Percentiles rank a stretch among this genome's conserved stretches.
Conservation (phyloP, 2,797 vertebrate genomes). For the Phalloptychus januarius region DNA sequence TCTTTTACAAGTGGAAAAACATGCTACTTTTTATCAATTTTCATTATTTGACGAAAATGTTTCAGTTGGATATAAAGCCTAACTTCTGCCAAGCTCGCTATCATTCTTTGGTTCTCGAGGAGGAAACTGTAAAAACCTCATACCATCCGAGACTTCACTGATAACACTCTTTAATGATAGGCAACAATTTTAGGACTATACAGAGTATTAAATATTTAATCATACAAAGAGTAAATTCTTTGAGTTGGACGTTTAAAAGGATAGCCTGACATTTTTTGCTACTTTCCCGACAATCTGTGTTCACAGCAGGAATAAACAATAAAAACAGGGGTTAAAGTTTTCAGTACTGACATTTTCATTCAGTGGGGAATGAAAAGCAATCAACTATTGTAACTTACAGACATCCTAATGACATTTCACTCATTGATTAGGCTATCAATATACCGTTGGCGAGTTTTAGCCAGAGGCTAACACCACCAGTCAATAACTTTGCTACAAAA, state of each 20-base stretch:
- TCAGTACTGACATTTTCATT: not conserved
- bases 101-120: too few relatives aligned
- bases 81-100: not conserved
- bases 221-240: not conserved
- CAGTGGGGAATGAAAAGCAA: not conserved
- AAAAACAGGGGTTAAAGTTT: not conserved
- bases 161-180: not conserved
- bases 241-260: not conserved
- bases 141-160: not conserved
- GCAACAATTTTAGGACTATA: not conserved
- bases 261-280: not conserved
- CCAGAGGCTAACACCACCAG: constrained; percentile 36
- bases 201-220: not conserved
- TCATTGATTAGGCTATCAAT: not conserved
- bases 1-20: not conserved
- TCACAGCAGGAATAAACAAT: not conserved
- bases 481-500: constrained; percentile 38
- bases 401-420: not conserved
- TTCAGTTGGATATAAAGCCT: not conserved
- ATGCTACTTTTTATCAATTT: not conserved
- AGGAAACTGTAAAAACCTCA: not conserved
- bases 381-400: not conserved
- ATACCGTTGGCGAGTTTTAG: constrained; percentile 42
- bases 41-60: not conserved
- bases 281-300: not conserved